Evolutionary conservation across 2,797 vertebrate species (phyloP).

Genomic region (Tenualosa thibaudeaui): DNA sequence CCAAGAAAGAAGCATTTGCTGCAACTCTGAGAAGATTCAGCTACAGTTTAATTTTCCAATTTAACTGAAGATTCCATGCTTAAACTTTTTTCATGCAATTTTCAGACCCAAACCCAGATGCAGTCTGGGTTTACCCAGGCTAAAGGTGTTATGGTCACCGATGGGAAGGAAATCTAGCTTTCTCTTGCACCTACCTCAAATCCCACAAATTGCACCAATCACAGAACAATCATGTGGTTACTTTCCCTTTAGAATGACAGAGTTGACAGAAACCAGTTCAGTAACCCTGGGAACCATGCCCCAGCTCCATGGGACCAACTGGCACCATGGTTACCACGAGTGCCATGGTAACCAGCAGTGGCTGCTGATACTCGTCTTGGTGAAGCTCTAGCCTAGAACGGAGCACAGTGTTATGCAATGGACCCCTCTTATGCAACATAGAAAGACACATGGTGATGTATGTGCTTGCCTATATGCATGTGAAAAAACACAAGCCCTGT

Average conservation of each 20-base stretch:
- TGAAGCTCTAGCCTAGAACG: background rate
- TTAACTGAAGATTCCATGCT: too few relatives aligned
- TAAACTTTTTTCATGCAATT: too few relatives aligned
- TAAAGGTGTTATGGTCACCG: background rate
- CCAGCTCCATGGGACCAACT: background rate
- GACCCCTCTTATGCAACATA: background rate
- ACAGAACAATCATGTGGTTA: background rate
- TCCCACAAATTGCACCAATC: background rate
- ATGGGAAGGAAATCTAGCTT: background rate
- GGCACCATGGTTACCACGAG: constrained; percentile 15
- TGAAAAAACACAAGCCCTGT: background rate
- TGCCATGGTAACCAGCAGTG: background rate
- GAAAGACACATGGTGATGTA: background rate
- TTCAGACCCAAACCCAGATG: too few relatives aligned
- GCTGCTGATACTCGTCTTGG: background rate
- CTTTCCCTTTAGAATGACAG: background rate
- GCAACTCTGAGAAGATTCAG: too few relatives aligned
- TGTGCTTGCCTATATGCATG: background rate
- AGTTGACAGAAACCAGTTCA: background rate
- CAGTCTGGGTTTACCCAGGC: background rate
- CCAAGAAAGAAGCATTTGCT: too few relatives aligned
- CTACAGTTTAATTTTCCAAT: too few relatives aligned
- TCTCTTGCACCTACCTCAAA: background rate
- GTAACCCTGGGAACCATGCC: background rate
- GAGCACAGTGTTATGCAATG: background rate